These are phyloP conservation scores for Centropristis striata DNA, from an alignment of 2,113 vertebrate genomes.

Conservation along the genomic window DNA sequence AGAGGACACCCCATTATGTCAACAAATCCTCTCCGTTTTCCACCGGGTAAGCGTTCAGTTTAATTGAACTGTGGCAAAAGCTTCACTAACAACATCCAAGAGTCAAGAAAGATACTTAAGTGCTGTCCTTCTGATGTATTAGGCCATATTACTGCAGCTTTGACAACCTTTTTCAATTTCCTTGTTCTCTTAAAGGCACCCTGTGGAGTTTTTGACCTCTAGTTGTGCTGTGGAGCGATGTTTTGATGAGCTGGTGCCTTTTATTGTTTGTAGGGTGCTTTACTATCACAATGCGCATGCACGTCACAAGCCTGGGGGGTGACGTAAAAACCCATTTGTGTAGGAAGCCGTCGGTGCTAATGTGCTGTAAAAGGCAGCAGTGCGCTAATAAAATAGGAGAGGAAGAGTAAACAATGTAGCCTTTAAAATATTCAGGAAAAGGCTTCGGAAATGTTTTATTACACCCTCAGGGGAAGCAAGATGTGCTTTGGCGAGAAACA, in stretches of 20 bases:
- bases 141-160: conserved; percentile 3
- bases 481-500: conserved; percentile 14
- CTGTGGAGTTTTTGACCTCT: conserved; percentile 34
- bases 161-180: conserved; percentile 25
- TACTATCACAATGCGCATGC: background rate
- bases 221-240: background rate
- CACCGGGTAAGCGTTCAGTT: conserved; percentile 1
- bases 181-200: background rate
- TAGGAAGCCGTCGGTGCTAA: background rate
- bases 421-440: conserved; percentile 37
- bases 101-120: background rate
- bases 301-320: background rate
- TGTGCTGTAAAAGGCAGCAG: conserved; percentile 16
- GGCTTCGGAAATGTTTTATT: conserved; percentile 19
- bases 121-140: conserved; percentile 1
- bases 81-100: background rate
- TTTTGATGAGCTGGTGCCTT: conserved; percentile 17
- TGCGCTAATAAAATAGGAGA: background rate
- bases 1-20: conserved; percentile 5
- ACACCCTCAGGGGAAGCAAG: background rate
- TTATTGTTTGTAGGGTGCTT: background rate
- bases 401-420: conserved; percentile 8
- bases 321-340: conserved; percentile 2
- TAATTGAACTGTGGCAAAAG: background rate
- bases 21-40: conserved; percentile 16